Evolutionary conservation across 2,797 vertebrate species (phyloP), one percentile per base, ranked within the genome.

Genomic region (Myripristis jacobus): DNA sequence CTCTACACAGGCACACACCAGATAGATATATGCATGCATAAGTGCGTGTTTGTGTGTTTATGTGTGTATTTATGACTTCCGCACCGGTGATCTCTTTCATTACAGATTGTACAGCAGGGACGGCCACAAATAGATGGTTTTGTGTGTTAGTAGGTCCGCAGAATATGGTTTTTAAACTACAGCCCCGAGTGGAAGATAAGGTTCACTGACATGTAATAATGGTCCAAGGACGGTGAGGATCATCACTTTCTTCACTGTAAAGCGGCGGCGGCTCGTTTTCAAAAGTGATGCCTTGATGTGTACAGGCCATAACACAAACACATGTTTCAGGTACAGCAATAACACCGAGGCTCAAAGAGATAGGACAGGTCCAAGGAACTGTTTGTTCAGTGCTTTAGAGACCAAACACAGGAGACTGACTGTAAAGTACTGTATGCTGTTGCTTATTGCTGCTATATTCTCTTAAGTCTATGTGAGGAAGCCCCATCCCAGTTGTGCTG

Each of bases 11-110:
- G n/a, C n/a, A n/a, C n/a, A n/a, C n/a, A n/a, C n/a, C n/a, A n/a
- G 59, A 84, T 71, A 67, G 50, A 79, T 66, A 55, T 63, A 65
- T 34, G 64, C 50, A 58, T 36, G 36, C 54, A 54, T 43, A 53
- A 27, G 59, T 44, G 55, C 10, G 36, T 55, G 66, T 77, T 77
- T 67, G 80, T 63, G 72, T 64, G 41, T 65, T 46, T 73, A 60
- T 72, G 41, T 75, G 29, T 55, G 67, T 58, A 65, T 84, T 92
- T 85, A 79, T 38, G 72, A 84, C 84, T 88, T 90, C 85, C 73
- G 79, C 73, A 36, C 78, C n/a, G 34, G 79, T 70, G 57, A 86
- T 79, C 73, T 66, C 77, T 88, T 81, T 91, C 81, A 93, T 91
- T 84, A 92, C 77, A 89, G 75, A 77, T 85, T 58, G 66, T 41